Conservation (phyloP, 2,888 invertebrate genomes). For the Stenurella melanura region DNA sequence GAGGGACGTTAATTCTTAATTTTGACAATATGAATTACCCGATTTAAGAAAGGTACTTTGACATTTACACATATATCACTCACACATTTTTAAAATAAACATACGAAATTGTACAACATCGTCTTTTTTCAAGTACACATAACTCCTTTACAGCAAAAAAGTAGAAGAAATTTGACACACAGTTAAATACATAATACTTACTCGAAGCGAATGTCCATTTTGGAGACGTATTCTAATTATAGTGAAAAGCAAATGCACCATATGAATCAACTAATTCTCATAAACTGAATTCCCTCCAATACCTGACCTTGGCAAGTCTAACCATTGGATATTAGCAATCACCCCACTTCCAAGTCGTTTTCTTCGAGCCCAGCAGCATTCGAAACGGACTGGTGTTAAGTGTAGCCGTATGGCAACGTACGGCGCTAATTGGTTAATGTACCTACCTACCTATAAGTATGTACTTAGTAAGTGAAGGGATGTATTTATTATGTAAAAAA, state of each 20-base stretch:
- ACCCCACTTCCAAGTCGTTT: background rate
- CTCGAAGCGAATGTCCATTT: background rate
- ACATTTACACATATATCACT: background rate
- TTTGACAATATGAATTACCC: too few relatives aligned
- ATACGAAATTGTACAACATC: background rate
- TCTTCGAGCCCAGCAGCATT: background rate
- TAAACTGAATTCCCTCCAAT: background rate
- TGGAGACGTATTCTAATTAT: background rate
- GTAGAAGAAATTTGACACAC: background rate
- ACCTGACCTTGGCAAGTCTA: background rate
- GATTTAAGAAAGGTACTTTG: too few relatives aligned
- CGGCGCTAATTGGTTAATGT: constrained; percentile 40
- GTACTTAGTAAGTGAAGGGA: too few relatives aligned
- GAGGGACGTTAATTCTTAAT: too few relatives aligned
- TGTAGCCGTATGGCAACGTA: constrained; percentile 22
- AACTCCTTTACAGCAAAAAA: background rate
- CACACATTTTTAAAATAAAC: background rate
- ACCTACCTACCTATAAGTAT: too few relatives aligned
- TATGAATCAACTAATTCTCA: background rate
- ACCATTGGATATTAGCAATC: background rate
- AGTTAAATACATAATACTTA: background rate
- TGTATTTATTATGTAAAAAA: too few relatives aligned
- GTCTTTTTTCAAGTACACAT: background rate
- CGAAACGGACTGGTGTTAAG: background rate
- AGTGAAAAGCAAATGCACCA: background rate